Conservation (phyloP, 2,888 invertebrate genomes). For the Epirrhoe alternata region DNA sequence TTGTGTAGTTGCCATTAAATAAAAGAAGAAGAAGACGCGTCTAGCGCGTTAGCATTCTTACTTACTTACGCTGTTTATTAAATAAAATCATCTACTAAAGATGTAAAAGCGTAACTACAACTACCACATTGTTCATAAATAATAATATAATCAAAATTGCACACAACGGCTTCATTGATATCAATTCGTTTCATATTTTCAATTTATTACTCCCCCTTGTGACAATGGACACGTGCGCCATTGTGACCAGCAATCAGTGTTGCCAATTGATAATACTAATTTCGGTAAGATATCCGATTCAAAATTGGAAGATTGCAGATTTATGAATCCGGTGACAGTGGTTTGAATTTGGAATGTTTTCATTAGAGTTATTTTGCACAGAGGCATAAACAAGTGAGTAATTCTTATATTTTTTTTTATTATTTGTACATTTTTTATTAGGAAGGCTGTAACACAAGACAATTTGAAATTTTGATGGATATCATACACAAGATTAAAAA, state of each 20-base stretch:
- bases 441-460: no score
- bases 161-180: slow-evolving; percentile 60
- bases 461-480: no score
- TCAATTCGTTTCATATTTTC: slow-evolving; percentile 68
- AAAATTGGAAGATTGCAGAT: slow-evolving; percentile 13
- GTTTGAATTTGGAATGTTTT: neutral
- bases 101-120: no score
- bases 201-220: slow-evolving; percentile 51
- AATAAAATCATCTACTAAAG: no score
- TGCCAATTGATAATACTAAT: slow-evolving; percentile 59
- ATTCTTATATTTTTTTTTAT: neutral
- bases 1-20: no score
- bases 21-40: no score
- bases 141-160: slow-evolving; percentile 35
- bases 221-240: slow-evolving; percentile 55
- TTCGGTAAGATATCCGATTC: slow-evolving; percentile 32
- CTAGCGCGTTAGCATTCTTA: no score
- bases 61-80: no score
- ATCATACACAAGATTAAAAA: no score
- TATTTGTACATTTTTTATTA: no score
- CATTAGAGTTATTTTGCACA: no score
- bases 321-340: neutral
- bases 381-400: no score
- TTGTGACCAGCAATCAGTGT: slow-evolving; percentile 60
- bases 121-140: neutral